Percentiles rank a stretch among this genome's conserved stretches.
Conservation (phyloP, 2,797 vertebrate species). For the Hybognathus amarus region DNA sequence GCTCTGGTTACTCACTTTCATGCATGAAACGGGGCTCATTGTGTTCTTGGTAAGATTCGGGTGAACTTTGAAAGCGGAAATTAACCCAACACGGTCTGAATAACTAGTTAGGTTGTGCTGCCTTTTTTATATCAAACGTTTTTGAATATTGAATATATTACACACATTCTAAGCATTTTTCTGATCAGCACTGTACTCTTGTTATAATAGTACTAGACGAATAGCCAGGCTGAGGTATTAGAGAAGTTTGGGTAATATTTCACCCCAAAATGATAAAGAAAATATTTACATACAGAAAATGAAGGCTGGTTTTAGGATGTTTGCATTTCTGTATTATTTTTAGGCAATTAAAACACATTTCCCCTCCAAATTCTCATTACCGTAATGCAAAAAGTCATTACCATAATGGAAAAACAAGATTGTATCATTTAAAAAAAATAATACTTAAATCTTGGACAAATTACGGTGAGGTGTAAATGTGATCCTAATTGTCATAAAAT, state of each 20-base stretch:
- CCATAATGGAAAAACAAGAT: not conserved
- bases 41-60: not conserved
- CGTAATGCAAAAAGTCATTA: conserved; percentile 3
- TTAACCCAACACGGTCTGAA: not conserved
- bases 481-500: not conserved
- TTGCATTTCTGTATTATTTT: not conserved
- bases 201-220: not conserved
- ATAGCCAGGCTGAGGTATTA: not conserved
- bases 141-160: not conserved
- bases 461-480: not conserved
- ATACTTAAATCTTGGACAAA: not conserved
- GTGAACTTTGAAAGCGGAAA: conserved; percentile 12
- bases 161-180: not conserved
- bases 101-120: not conserved
- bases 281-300: not conserved
- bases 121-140: not conserved
- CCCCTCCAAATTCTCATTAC: not conserved
- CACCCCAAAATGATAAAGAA: not conserved
- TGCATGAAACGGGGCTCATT: conserved; percentile 1
- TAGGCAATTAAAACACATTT: not conserved
- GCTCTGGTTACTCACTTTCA: conserved; percentile 13
- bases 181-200: conserved; percentile 26
- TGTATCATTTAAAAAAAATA: not conserved
- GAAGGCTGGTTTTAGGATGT: not conserved
- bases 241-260: not conserved